phyloP scores from a whole-genome alignment of 2,888 invertebrate genomes.

The Oasisia sp. region DNA sequence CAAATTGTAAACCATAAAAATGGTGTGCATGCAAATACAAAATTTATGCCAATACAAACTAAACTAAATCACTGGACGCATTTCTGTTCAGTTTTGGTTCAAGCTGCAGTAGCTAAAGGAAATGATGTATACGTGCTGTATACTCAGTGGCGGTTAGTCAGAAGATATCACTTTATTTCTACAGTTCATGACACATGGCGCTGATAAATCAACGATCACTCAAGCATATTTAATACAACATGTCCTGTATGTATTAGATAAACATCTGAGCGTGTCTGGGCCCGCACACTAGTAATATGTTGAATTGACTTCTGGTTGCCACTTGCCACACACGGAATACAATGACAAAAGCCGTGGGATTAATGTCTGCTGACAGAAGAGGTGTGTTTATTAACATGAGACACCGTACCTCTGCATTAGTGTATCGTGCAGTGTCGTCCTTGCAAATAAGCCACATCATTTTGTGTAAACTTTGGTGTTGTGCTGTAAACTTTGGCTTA shows the following conservation, averaged over 20 bases:
- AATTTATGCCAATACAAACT: background rate
- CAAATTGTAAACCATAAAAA: background rate
- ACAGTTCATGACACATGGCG: background rate
- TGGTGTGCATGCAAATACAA: background rate
- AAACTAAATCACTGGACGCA: background rate
- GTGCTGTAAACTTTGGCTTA: background rate
- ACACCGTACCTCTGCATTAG: background rate
- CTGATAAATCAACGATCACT: background rate
- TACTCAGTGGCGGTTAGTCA: background rate
- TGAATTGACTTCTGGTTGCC: background rate
- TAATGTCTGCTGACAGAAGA: background rate
- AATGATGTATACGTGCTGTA: background rate
- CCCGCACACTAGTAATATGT: background rate
- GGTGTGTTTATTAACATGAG: background rate
- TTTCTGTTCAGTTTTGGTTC: background rate
- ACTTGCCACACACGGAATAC: background rate
- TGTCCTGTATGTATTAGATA: background rate
- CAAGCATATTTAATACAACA: background rate
- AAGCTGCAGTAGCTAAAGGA: background rate
- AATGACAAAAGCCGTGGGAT: background rate
- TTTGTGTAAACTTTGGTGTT: background rate
- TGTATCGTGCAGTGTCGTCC: background rate
- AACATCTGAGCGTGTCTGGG: background rate
- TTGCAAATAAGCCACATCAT: background rate
- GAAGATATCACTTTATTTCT: slow-evolving; percentile 13